Base-by-base conservation (phyloP, 2,888 invertebrate genomes). In the Bellardia bayeri region DNA sequence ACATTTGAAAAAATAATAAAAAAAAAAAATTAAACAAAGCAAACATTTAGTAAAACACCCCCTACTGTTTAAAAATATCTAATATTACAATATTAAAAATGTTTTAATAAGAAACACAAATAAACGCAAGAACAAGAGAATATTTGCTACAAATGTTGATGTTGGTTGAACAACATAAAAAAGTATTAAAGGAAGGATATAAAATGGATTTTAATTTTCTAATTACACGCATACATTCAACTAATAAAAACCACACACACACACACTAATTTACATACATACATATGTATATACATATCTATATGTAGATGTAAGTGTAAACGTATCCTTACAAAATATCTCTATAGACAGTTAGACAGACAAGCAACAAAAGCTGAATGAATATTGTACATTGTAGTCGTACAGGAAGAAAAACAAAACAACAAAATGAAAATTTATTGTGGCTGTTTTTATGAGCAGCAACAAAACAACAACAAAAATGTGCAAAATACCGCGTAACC, bases 121-220 rank as follows among this genome's bases (percentile, higher is more conserved):
- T 42, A 49, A 51, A n/a, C n/a, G 7, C 37, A 58, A 51, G 14
- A 16, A 63, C 2, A 42, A 63, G n/a, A 54, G 8, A 71, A 51
- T 72, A 14, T 58, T 11, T 30, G 13, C 37, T 5, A 16, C 30
- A 40, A 61, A 78, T 37, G 37, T 37, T 37, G 23, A 23, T 23
- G 37, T 37, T 37, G 6, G 33, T 33, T 33, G 54, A 56, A 56
- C 54, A 69, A 84, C 72, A 79, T 74, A 74, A 84, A 84, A 72
- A 37, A 85, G 80, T 61, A 80, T 80, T 85, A 75, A 80, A 85
- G 45, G 56, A 82, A 84, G 78, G 82, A 85, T 87, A 85, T 85
- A 85, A 85, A 87, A 78, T 82, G 82, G 82, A 87, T 87, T 87
- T 87, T 87, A 87, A 87, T 87, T 87, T 87, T 87, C 87, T 87